A percentile compares a stretch with the other conserved stretches of the same genome.
Conservation (phyloP, 2,797 vertebrate species). For the Luscinia luscinia region DNA sequence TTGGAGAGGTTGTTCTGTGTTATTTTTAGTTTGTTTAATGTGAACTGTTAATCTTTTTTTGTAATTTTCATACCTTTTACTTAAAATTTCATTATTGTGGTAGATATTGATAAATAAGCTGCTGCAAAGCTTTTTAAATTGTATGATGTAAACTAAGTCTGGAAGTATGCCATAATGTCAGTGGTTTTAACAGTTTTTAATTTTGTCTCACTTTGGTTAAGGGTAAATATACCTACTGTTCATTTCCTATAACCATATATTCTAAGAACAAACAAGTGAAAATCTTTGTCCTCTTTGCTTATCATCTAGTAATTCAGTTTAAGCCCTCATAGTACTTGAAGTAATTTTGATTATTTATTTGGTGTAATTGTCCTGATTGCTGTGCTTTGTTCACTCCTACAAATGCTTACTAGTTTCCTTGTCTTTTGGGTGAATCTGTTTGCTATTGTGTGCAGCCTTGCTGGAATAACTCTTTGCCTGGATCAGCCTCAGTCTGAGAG, state of each 20-base stretch:
- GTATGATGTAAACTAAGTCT: neutral
- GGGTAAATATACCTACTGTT: neutral
- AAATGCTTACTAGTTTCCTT: neutral
- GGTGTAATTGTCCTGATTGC: neutral
- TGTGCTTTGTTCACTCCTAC: neutral
- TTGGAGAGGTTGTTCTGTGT: neutral
- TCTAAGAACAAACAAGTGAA: neutral
- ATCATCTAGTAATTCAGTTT: neutral
- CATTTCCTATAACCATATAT: neutral
- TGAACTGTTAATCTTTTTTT: neutral
- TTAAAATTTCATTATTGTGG: neutral
- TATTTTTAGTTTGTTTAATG: neutral
- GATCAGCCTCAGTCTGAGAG: neutral
- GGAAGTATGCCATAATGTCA: neutral
- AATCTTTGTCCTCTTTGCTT: neutral
- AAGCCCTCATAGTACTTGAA: neutral
- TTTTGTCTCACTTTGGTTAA: neutral
- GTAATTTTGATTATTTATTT: neutral
- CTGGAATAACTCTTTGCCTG: neutral
- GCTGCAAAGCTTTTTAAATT: neutral
- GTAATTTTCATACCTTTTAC: neutral
- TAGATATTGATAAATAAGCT: neutral
- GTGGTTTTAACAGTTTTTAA: neutral
- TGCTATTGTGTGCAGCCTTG: neutral
- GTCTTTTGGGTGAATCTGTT: neutral